phyloP scores from a whole-genome alignment of 2,888 invertebrate species.

The Dione vanillae region DNA sequence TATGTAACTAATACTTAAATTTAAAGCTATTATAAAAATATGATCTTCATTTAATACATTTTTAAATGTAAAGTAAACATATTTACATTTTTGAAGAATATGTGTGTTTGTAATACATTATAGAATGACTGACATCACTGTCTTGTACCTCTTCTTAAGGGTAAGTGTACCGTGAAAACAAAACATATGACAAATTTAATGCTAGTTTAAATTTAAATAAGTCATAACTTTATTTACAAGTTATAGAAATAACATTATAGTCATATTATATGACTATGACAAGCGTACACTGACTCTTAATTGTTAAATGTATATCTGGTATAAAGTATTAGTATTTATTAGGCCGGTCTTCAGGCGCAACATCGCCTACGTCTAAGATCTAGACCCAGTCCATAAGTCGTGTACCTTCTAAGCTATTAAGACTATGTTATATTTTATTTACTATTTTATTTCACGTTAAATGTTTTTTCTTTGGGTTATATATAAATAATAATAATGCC shows the following conservation, averaged over 20 bases:
- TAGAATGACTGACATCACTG: neutral
- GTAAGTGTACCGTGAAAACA: neutral
- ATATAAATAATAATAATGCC: constrained; percentile 35
- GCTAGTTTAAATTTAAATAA: neutral
- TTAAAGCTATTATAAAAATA: neutral
- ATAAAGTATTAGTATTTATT: neutral
- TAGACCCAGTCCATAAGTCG: constrained; percentile 19
- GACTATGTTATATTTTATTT: constrained; percentile 15
- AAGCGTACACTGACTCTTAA: constrained; percentile 12
- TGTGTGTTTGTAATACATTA: constrained; percentile 16
- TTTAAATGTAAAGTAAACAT: constrained; percentile 18
- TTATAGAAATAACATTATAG: no score
- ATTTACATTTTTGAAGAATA: constrained; percentile 16
- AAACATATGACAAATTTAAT: neutral
- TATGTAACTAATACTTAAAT: constrained; percentile 13
- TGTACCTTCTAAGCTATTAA: constrained; percentile 26
- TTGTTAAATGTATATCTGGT: neutral
- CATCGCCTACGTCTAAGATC: neutral
- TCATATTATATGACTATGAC: neutral
- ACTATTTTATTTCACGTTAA: constrained; percentile 26
- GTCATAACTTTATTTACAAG: neutral
- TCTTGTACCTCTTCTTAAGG: neutral
- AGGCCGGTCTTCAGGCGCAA: constrained; percentile 15
- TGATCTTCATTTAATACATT: constrained; percentile 10
- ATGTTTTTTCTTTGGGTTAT: constrained; percentile 41